phyloP scores from a whole-genome alignment of 2,113 vertebrate genomes.

The Balaeniceps rex region DNA sequence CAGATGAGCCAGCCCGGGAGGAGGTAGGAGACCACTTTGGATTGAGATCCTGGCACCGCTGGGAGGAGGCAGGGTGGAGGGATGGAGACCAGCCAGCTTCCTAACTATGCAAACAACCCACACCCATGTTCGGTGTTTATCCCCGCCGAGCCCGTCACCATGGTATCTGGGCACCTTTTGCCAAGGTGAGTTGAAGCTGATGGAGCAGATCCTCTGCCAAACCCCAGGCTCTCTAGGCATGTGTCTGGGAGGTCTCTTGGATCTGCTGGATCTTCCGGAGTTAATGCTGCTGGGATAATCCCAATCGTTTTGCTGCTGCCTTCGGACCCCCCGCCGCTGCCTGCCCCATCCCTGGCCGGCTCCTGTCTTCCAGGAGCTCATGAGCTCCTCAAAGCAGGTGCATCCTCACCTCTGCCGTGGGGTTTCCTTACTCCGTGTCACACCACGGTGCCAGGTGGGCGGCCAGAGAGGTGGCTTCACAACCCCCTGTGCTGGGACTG shows the following conservation, averaged over 20 bases:
- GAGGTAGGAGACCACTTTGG: slow-evolving; percentile 48
- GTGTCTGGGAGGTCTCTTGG: slow-evolving; percentile 35
- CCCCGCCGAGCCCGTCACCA: slow-evolving; percentile 10
- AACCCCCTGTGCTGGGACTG: background rate
- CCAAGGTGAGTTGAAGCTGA: slow-evolving; percentile 47
- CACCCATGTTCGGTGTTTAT: slow-evolving; percentile 61
- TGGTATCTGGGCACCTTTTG: slow-evolving; percentile 56
- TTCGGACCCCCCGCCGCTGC: background rate
- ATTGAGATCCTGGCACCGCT: background rate
- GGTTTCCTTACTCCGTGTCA: accelerated
- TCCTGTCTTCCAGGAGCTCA: background rate
- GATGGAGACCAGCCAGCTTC: slow-evolving; percentile 65
- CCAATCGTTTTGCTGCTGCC: background rate
- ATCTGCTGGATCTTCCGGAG: background rate
- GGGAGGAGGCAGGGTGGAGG: slow-evolving; percentile 58
- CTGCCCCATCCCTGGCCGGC: accelerated
- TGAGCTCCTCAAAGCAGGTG: background rate
- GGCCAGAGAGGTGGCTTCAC: background rate
- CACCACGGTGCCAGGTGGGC: accelerated
- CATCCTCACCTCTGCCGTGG: background rate
- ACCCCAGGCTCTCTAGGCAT: slow-evolving; percentile 16
- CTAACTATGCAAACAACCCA: slow-evolving; percentile 62
- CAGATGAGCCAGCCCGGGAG: background rate
- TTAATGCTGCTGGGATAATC: background rate
- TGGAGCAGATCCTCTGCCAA: slow-evolving; percentile 43